phyloP scores from a whole-genome alignment of 1,140 invertebrate genomes.

The Maconellicoccus hirsutus region DNA sequence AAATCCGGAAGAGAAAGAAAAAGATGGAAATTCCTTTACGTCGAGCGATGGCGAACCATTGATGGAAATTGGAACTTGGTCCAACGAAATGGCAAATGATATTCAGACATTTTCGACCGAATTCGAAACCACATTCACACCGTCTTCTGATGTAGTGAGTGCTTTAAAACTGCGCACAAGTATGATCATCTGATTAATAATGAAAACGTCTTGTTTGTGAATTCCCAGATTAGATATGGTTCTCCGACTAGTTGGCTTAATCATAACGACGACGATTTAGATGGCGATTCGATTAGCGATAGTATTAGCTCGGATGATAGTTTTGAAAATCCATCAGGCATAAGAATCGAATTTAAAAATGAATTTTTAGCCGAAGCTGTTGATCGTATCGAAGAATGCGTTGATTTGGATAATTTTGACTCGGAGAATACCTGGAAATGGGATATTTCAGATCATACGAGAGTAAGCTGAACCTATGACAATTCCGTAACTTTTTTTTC shows the following conservation, averaged over 20 bases:
- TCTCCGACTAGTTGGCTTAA: conserved; percentile 34
- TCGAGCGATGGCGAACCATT: conserved; percentile 28
- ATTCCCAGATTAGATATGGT: conserved; percentile 31
- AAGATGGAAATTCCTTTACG: conserved; percentile 32
- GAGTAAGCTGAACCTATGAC: neutral
- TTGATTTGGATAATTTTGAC: neutral
- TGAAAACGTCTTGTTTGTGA: no score
- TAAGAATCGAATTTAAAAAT: conserved; percentile 65
- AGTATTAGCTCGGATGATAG: conserved; percentile 34
- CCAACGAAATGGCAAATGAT: conserved; percentile 58
- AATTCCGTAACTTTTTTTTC: no score
- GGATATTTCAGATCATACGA: neutral
- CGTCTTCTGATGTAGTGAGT: conserved; percentile 33
- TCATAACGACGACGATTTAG: conserved; percentile 33
- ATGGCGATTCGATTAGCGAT: conserved; percentile 29
- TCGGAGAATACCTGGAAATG: neutral
- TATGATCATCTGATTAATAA: no score
- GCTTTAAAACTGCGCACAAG: no score
- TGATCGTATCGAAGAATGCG: conserved; percentile 41
- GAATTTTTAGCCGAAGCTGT: conserved; percentile 74
- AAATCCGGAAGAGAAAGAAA: conserved; percentile 35
- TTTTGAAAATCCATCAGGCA: conserved; percentile 36
- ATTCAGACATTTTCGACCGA: conserved; percentile 12
- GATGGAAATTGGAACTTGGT: conserved; percentile 82
- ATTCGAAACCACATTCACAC: neutral